phyloP scores from a whole-genome alignment of 2,797 vertebrate species.

The Ataeniobius toweri region DNA sequence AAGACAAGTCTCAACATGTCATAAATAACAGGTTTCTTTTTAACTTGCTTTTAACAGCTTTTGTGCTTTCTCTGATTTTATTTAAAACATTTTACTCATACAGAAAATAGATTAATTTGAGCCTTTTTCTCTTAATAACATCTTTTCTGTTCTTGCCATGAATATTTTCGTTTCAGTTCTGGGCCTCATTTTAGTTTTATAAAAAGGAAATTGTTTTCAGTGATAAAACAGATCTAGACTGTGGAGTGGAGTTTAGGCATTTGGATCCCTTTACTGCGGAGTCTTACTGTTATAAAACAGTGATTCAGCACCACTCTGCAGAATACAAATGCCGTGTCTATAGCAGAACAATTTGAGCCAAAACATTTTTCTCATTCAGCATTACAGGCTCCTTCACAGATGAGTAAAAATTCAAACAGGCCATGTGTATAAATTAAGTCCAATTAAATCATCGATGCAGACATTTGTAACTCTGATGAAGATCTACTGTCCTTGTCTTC shows the following conservation, averaged over 20 bases:
- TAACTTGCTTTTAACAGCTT: too few relatives aligned
- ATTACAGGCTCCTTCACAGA: not conserved
- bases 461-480: slow-evolving; percentile 1
- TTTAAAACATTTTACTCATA: too few relatives aligned
- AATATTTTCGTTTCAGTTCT: not conserved
- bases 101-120: too few relatives aligned
- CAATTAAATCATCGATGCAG: not conserved
- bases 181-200: not conserved
- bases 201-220: not conserved
- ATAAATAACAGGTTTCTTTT: too few relatives aligned
- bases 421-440: not conserved
- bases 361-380: not conserved
- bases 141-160: not conserved
- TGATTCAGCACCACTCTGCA: not conserved
- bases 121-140: too few relatives aligned
- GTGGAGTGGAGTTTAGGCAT: not conserved
- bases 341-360: not conserved
- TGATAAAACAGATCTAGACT: not conserved
- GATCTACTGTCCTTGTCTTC: not conserved
- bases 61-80: too few relatives aligned
- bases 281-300: not conserved
- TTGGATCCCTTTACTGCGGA: not conserved
- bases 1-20: too few relatives aligned
- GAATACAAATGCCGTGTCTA: not conserved
- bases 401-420: not conserved